Conservation (phyloP, 2,113 vertebrate genomes). For the Turnix velox region DNA sequence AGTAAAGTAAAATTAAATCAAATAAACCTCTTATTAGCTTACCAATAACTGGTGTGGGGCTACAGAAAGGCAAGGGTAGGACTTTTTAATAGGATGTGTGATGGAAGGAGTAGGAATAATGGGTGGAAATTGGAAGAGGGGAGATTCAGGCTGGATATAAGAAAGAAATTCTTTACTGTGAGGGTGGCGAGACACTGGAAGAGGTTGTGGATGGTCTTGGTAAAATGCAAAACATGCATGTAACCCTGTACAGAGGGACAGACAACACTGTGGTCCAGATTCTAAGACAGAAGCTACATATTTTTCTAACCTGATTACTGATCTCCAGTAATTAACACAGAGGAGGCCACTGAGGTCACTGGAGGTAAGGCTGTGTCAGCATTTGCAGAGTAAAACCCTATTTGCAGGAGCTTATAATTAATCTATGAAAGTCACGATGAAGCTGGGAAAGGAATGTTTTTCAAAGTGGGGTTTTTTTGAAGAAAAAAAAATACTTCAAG, state of each 20-base stretch:
- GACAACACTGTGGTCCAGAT: neutral
- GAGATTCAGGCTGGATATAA: no score
- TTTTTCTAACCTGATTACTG: slow-evolving; percentile 20
- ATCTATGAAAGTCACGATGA: neutral
- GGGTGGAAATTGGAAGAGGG: no score
- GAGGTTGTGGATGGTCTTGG: no score
- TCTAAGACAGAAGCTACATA: neutral
- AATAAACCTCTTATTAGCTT: no score
- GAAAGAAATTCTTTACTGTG: no score
- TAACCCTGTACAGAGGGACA: neutral
- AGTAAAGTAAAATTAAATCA: no score
- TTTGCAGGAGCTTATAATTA: slow-evolving; percentile 40
- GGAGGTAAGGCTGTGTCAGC: slow-evolving; percentile 5
- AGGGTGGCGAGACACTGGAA: no score
- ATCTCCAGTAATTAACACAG: slow-evolving; percentile 1
- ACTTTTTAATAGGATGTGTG: no score
- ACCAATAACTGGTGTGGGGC: no score
- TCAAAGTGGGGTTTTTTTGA: neutral
- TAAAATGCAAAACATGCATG: neutral
- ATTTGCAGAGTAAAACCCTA: neutral
- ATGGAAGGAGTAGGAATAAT: no score
- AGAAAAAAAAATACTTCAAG: neutral
- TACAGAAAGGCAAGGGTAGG: no score
- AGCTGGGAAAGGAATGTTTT: slow-evolving; percentile 8
- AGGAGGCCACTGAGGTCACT: neutral